Percentiles rank a stretch among this genome's conserved stretches.
phyloP scores from a whole-genome alignment of 1,140 invertebrate genomes.

The Papilio glaucus region DNA sequence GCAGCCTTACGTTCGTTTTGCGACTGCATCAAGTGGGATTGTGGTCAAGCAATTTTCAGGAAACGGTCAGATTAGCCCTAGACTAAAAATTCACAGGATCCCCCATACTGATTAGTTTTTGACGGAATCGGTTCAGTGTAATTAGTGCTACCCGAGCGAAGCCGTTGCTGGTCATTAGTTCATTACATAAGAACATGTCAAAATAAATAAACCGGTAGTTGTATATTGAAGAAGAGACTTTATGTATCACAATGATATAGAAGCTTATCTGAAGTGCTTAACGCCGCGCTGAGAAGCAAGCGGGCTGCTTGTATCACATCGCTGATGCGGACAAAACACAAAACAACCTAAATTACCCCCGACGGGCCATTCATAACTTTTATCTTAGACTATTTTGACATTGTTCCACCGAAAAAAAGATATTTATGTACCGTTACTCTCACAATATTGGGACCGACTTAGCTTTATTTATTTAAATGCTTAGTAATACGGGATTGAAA shows the following conservation, averaged over 20 bases:
- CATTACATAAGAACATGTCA: no score
- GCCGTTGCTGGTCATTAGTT: no score
- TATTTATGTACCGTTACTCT: slow-evolving; percentile 19
- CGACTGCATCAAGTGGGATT: no score
- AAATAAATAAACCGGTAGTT: no score
- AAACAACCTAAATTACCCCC: slow-evolving; percentile 13
- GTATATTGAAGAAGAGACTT: background rate
- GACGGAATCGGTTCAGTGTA: no score
- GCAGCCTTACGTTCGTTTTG: no score
- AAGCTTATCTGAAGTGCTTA: slow-evolving; percentile 4
- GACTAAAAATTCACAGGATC: no score
- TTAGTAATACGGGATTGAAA: background rate
- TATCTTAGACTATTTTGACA: slow-evolving; percentile 26
- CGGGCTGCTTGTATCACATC: background rate
- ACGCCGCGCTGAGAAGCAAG: background rate
- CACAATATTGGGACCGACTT: slow-evolving; percentile 15
- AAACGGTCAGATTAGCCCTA: no score
- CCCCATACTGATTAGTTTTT: no score
- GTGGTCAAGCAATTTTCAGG: no score
- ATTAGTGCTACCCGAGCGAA: no score
- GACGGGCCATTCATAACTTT: slow-evolving; percentile 17
- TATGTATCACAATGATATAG: background rate
- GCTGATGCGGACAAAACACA: slow-evolving; percentile 22
- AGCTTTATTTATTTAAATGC: slow-evolving; percentile 9
- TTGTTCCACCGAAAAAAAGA: slow-evolving; percentile 16